Evolutionary conservation across 2,113 vertebrate species (phyloP), one percentile per base, ranked within the genome.

Genomic region (Phrynosoma blainvillii): DNA sequence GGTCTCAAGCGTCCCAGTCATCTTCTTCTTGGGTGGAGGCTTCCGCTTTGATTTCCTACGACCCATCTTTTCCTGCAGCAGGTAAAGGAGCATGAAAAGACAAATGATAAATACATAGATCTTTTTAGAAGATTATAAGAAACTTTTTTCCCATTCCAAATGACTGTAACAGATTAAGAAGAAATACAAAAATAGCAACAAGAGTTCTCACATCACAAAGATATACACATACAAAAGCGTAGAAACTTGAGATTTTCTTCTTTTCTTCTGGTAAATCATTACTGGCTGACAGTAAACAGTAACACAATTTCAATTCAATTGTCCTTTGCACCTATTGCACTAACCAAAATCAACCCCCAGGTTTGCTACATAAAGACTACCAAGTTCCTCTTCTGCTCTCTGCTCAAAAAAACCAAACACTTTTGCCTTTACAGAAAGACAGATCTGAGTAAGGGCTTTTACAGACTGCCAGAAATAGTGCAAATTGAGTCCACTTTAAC

Each of bases 1-100:
- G 21, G 97, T 97, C 95, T 98, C 98, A 92, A 98, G 91, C 89
- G 98, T 98, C 14, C 98, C 98, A 0, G 98, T 98, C 97, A 98
- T 97, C 89, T 98, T 98, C 89, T 98, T 98, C 96, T 98, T 98
- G 1, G 98, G 97, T 5, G 98, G 98, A 0, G 98, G 98, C 95
- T 98, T 98, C 87, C 98, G 95, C 94, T 98, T 98, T 0, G 98
- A 98, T 94, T 98, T 98, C 79, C 98, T 96, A 93, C 98, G 98
- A 3, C 98, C 98, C 98, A 98, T 98, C 56, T 75, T 84, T 82
- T 76, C 21, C 36, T 66, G 87, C 23, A 79, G 5, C 23, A 40
- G 7, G 6, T 13, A 87, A 74, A 66, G 23, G 76, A 14, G 36
- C 27, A 68, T 32, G 52, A 20, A 68, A 12, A 66, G 16, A 76